Base-by-base conservation (phyloP, 1,140 invertebrate species). In the Chrysoperla carnea region DNA sequence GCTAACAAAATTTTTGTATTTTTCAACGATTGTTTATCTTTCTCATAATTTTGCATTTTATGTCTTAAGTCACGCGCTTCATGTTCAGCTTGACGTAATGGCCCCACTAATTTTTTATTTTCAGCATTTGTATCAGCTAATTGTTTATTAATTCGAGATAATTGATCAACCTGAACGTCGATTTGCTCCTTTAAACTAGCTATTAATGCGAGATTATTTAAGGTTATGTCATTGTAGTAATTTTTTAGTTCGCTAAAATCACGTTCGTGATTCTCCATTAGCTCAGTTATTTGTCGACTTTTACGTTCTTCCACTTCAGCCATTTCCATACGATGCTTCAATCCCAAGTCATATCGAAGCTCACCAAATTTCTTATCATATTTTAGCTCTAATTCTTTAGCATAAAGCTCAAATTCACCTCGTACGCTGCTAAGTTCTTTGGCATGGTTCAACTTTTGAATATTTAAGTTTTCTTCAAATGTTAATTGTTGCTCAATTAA, bases 181-280 rank as follows among this genome's bases (percentile, higher is more conserved):
- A 12, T 33, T 12, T 33, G 31, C n/a, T 33, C 76, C 66, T 84
- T 88, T 29, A 89, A 62, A 52, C 73, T 82, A 47, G 77, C 76
- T 28, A 90, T 89, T 7, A 89, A 60, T 39, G 74, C 82, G 44
- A 94, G 67, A 61, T 93, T 94, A 57, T 93, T 93, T 1, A 90
- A 60, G 1, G 85, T 89, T 35, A 94, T 90, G 50, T 93, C 86
- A 53, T 91, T 92, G 51, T 92, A 95, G 64, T 92, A 94, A 58
- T 83, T 84, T 61, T 91, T 93, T 55, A 93, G 79, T 56, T 92
- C 83, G 36, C 73, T 70, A 56, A 91, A 88, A 1, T 83, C 78
- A 51, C 78, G 76, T 46, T 90, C 84, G 56, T 94, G 87, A 50
- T 82, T 77, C 46, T 76, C 75, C 46, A 85, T 83, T 39, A 94